phyloP scores from a whole-genome alignment of 2,113 vertebrate genomes.

The Bagarius yarrelli region DNA sequence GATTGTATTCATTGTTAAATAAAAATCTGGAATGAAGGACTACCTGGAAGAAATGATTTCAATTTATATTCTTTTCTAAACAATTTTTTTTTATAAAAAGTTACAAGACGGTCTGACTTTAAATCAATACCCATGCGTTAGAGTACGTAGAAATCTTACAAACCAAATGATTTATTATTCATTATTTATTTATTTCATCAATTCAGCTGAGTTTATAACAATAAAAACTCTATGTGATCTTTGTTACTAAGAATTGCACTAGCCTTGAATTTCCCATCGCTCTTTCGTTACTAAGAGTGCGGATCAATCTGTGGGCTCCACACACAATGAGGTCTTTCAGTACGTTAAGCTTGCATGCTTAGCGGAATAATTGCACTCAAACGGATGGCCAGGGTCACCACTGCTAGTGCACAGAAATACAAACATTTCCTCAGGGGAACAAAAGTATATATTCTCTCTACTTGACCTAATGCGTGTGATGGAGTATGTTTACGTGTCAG shows the following conservation, averaged over 20 bases:
- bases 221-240: slow-evolving; percentile 26
- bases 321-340: slow-evolving; percentile 75
- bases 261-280: slow-evolving; percentile 45
- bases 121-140: neutral
- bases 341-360: slow-evolving; percentile 55
- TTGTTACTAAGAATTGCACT: slow-evolving; percentile 35
- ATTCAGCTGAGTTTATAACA: slow-evolving; percentile 22
- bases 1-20: neutral
- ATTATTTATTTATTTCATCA: neutral
- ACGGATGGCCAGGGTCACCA: slow-evolving; percentile 69
- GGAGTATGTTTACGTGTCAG: slow-evolving; percentile 63
- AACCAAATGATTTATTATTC: neutral
- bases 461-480: slow-evolving; percentile 63
- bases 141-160: neutral
- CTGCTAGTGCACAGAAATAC: slow-evolving; percentile 69
- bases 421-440: slow-evolving; percentile 75
- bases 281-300: slow-evolving; percentile 53
- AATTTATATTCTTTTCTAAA: neutral
- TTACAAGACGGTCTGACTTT: neutral
- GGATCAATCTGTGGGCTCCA: slow-evolving; percentile 62
- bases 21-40: neutral
- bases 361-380: slow-evolving; percentile 71
- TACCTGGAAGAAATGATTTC: neutral
- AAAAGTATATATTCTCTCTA: slow-evolving; percentile 68
- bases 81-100: neutral